A percentile compares a stretch with the other conserved stretches of the same genome.
phyloP scores from a whole-genome alignment of 2,113 vertebrate species.

The Trochalopteron elliotii region DNA sequence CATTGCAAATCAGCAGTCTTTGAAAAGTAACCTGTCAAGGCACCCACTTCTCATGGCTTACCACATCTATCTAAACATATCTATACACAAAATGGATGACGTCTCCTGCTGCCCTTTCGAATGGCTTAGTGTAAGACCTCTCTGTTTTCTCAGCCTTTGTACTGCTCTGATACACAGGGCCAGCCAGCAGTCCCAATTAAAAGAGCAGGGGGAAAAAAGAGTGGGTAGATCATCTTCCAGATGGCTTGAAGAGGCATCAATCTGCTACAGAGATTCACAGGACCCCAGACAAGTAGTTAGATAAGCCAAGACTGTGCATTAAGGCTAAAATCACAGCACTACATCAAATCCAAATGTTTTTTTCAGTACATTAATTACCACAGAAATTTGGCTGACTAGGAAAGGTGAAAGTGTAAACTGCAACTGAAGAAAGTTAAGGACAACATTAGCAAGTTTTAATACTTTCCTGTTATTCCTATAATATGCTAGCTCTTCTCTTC shows the following conservation, averaged over 20 bases:
- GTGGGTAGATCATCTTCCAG: slow-evolving; percentile 54
- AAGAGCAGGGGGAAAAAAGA: neutral
- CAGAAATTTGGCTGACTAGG: neutral
- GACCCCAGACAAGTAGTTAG: slow-evolving; percentile 28
- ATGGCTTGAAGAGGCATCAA: slow-evolving; percentile 28
- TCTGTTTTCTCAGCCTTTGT: slow-evolving; percentile 64
- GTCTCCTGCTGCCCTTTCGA: slow-evolving; percentile 65
- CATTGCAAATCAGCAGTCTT: slow-evolving; percentile 66
- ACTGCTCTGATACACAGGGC: slow-evolving; percentile 42
- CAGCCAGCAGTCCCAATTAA: slow-evolving; percentile 67
- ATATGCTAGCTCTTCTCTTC: neutral
- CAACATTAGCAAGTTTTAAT: neutral
- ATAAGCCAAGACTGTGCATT: slow-evolving; percentile 26
- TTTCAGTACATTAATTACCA: slow-evolving; percentile 5
- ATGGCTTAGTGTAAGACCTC: slow-evolving; percentile 34
- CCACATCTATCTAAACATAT: slow-evolving; percentile 66
- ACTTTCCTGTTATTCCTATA: neutral
- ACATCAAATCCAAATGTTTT: slow-evolving; percentile 45
- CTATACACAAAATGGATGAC: slow-evolving; percentile 51
- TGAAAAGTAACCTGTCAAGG: slow-evolving; percentile 65
- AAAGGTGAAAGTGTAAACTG: neutral
- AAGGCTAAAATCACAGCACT: slow-evolving; percentile 38
- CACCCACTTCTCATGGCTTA: slow-evolving; percentile 63
- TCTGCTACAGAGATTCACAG: slow-evolving; percentile 56
- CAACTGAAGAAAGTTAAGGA: neutral